Evolutionary conservation across 2,888 invertebrate species (phyloP), one percentile per base, ranked within the genome.

Genomic region (Leptinotarsa tumamoca): DNA sequence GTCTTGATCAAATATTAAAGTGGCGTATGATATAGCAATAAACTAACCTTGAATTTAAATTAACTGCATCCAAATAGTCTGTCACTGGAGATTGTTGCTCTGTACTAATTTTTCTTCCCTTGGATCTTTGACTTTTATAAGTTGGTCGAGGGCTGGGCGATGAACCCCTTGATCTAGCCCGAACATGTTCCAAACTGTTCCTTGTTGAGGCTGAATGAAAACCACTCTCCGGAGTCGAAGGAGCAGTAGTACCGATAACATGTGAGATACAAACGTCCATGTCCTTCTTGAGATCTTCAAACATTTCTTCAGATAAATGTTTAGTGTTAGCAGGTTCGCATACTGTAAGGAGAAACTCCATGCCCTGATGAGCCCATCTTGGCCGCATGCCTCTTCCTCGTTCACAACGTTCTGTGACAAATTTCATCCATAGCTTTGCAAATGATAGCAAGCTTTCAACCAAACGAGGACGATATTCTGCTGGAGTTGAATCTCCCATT

Each of bases 231-330:
- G 88, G 88, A 4, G 88, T 88, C 5, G 86, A 82, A 4, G 88
- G 87, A 1, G 86, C 87, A 13, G 83, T 87, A 4, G 86, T 85
- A 1, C 96, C 96, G 79, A 96, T 93, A 79, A 97, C 95, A 89
- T 97, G 96, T 0, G 94, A 94, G 81, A 96, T 94, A 84, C 96
- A 96, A n/a, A 92, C 91, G 88, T 95, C 95, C 92, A 96, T 95
- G 79, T 91, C 91, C 58, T 90, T 90, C 86, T 96, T 96, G 76
- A 97, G 87, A 81, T 92, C 93, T 88, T 95, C 94, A 86, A 97
- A 97, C 84, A 96, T 94, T 33, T 91, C 90, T 61, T 96, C 95
- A 23, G 92, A 91, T 66, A 97, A 89, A 86, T 93, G 92, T 80
- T 92, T 92, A 0, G 96, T 95, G 83, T 96, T 94, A 80, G 93